Evolutionary conservation across 2,113 vertebrate genomes (phyloP).

Genomic region (Nothocercus julius): DNA sequence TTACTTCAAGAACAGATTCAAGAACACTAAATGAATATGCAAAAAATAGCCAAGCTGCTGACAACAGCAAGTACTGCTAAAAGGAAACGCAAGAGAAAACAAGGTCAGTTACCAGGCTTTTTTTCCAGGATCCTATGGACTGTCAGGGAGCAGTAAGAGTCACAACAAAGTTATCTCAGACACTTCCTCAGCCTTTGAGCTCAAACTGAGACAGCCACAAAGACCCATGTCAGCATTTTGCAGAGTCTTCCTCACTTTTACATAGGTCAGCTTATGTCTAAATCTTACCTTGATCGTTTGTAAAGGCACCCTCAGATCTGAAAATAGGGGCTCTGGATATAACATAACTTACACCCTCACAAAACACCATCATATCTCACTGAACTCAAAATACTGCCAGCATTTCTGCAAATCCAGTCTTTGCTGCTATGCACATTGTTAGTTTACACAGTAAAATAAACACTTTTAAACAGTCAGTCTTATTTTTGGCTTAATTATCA

Average conservation of each 20-base stretch:
- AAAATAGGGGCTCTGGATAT: background rate
- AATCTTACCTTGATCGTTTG: background rate
- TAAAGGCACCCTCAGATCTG: background rate
- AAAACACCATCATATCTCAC: background rate
- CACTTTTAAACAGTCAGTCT: background rate
- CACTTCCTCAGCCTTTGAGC: background rate
- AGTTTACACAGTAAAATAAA: background rate
- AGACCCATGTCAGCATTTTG: background rate
- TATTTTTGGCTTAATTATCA: constrained; percentile 16
- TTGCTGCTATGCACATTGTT: background rate
- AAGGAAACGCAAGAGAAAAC: background rate
- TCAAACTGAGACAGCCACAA: background rate
- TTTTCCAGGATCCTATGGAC: background rate
- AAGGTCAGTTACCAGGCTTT: background rate
- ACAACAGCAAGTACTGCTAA: background rate
- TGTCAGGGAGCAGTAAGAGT: background rate
- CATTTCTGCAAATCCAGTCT: background rate
- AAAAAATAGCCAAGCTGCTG: background rate
- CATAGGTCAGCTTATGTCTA: background rate
- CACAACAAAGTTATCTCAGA: background rate
- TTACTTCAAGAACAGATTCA: background rate
- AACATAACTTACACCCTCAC: background rate
- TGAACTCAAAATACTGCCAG: background rate
- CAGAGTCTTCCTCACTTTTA: background rate
- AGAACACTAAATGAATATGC: background rate